These are phyloP conservation scores for Bovichtus diacanthus DNA, from an alignment of 2,797 vertebrate species.

Conservation along the genomic window DNA sequence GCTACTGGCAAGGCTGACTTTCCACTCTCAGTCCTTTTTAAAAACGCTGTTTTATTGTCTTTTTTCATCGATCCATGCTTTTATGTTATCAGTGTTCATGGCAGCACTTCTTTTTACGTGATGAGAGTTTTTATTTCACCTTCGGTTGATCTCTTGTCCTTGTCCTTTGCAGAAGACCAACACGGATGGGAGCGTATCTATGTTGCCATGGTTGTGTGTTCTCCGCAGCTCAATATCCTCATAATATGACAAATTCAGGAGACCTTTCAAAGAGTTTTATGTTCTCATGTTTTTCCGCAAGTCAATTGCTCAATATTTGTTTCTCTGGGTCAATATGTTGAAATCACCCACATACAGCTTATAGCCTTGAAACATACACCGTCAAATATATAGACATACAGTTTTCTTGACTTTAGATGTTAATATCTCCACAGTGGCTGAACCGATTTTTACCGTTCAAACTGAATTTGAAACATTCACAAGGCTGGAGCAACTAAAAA, in stretches of 20 bases:
- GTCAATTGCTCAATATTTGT: not conserved
- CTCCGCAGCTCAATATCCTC: not conserved
- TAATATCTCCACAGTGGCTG: not conserved
- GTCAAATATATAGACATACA: not conserved
- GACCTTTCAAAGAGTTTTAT: too few species aligned
- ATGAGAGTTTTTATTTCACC: not conserved
- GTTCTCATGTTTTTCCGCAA: not conserved
- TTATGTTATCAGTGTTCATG: slow-evolving; percentile 1
- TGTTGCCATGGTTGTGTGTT: not conserved
- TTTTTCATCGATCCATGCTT: not conserved
- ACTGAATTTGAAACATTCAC: not conserved
- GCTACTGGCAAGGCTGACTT: not conserved
- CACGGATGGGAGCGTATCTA: not conserved
- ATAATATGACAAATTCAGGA: not conserved
- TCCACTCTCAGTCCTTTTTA: not conserved
- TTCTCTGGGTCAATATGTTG: not conserved
- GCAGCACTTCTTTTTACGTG: not conserved
- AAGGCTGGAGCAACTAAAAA: too few species aligned
- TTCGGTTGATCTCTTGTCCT: not conserved
- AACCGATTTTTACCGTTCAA: not conserved
- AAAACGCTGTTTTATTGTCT: not conserved
- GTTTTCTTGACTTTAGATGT: not conserved
- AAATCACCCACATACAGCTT: not conserved
- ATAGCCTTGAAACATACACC: not conserved
- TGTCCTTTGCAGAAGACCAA: not conserved